Evolutionary conservation across 2,797 vertebrate species (phyloP).

Genomic region (Sebastes matsubarae): DNA sequence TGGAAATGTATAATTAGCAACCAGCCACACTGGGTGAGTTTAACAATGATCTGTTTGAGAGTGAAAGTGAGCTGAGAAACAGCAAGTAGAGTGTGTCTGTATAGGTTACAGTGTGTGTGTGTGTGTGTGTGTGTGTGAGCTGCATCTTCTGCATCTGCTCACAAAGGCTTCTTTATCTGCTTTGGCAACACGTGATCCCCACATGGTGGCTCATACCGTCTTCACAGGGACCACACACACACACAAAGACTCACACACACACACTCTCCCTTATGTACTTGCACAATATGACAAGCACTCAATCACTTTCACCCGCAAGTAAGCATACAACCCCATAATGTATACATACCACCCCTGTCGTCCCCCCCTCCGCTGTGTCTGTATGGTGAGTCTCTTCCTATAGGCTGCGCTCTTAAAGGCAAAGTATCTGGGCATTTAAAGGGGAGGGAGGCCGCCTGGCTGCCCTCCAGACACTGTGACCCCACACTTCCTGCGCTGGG

Average conservation of each 20-base stretch:
- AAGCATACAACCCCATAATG: conserved; percentile 26
- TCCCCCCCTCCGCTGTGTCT: not conserved
- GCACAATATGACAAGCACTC: conserved; percentile 36
- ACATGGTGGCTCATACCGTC: conserved; percentile 66
- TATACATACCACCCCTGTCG: not conserved
- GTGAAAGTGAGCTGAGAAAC: not conserved
- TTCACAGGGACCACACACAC: conserved; percentile 61
- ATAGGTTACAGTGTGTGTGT: not conserved
- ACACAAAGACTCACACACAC: not conserved
- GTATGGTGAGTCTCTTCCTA: conserved; percentile 1
- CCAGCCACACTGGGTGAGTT: not conserved
- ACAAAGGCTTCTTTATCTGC: conserved; percentile 73
- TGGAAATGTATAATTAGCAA: conserved; percentile 13
- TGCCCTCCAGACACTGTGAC: conserved; percentile 55
- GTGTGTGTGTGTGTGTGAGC: conserved; percentile 21
- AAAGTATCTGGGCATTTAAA: conserved; percentile 16
- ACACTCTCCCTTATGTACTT: not conserved
- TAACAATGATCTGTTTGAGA: conserved; percentile 16
- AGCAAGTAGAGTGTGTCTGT: not conserved
- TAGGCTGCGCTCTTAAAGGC: conserved; percentile 21
- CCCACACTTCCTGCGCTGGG: conserved; percentile 53
- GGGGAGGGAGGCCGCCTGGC: conserved; percentile 15
- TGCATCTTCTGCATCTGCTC: conserved; percentile 66
- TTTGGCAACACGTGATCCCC: conserved; percentile 68
- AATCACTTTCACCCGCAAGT: conserved; percentile 39